Evolutionary conservation across 2,888 invertebrate species (phyloP).

Genomic region (Teinopalpus imperialis): DNA sequence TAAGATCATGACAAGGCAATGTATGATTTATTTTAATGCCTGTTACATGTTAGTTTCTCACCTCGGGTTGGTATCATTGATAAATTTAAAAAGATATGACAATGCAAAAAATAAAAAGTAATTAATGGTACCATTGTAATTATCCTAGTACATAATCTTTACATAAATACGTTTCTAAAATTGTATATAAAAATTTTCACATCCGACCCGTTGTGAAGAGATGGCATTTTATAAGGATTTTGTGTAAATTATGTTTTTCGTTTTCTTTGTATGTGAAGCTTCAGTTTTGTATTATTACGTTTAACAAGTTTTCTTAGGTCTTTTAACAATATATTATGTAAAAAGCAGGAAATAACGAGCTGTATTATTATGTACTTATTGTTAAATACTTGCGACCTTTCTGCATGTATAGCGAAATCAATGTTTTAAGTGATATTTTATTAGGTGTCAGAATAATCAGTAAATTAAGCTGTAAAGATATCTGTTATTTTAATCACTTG

Average conservation of each 20-base stretch:
- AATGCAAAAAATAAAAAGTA: constrained; percentile 2
- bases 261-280: constrained; percentile 58
- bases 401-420: constrained; percentile 28
- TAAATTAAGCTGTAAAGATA: neutral
- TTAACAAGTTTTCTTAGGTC: constrained; percentile 44
- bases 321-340: constrained; percentile 39
- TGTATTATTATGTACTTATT: constrained; percentile 42
- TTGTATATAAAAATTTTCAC: neutral
- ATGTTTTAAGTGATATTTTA: constrained; percentile 21
- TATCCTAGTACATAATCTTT: too few relatives aligned
- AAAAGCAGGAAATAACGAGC: constrained; percentile 39
- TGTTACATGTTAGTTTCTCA: constrained; percentile 37
- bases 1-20: constrained; percentile 75
- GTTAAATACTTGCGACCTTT: constrained; percentile 33
- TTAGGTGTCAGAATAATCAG: constrained; percentile 18
- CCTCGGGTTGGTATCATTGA: neutral
- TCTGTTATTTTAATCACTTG: neutral
- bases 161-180: neutral
- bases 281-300: constrained; percentile 49
- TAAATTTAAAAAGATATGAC: neutral
- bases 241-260: constrained; percentile 56
- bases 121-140: too few relatives aligned
- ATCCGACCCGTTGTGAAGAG: constrained; percentile 14
- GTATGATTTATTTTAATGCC: constrained; percentile 61
- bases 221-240: constrained; percentile 44